Conservation (phyloP, 2,113 vertebrate species). For the Engystomops pustulosus region DNA sequence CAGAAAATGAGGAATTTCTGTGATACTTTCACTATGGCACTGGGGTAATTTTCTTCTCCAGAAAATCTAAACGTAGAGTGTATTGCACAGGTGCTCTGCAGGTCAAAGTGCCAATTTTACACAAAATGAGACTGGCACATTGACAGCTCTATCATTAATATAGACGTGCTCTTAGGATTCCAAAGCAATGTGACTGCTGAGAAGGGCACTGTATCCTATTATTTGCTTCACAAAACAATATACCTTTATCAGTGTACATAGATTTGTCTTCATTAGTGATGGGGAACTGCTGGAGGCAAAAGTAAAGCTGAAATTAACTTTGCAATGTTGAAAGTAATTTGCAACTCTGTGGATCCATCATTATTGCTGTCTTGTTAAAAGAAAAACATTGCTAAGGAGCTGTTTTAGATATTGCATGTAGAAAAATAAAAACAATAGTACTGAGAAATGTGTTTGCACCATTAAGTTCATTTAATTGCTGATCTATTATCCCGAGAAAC, state of each 20-base stretch:
- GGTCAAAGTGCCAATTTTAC: slow-evolving; percentile 16
- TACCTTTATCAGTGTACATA: slow-evolving; percentile 39
- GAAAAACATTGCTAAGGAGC: neutral
- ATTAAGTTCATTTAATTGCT: too few species aligned
- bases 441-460: neutral
- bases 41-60: neutral
- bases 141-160: slow-evolving; percentile 33
- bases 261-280: slow-evolving; percentile 33
- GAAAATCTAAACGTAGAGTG: slow-evolving; percentile 5
- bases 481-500: too few species aligned
- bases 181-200: neutral
- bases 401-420: too few species aligned
- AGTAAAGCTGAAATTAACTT: slow-evolving; percentile 17
- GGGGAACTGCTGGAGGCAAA: slow-evolving; percentile 6
- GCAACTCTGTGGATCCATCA: neutral
- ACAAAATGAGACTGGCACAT: slow-evolving; percentile 34
- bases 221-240: slow-evolving; percentile 21
- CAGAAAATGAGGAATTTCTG: neutral
- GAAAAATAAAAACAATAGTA: neutral
- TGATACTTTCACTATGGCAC: neutral
- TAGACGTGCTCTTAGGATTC: slow-evolving; percentile 19
- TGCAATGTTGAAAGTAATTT: neutral
- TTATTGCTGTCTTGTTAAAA: neutral
- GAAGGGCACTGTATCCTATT: slow-evolving; percentile 25
- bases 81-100: neutral